These are phyloP conservation scores for Helostoma temminkii DNA, from an alignment of 2,797 vertebrate species.

Conservation along the genomic window DNA sequence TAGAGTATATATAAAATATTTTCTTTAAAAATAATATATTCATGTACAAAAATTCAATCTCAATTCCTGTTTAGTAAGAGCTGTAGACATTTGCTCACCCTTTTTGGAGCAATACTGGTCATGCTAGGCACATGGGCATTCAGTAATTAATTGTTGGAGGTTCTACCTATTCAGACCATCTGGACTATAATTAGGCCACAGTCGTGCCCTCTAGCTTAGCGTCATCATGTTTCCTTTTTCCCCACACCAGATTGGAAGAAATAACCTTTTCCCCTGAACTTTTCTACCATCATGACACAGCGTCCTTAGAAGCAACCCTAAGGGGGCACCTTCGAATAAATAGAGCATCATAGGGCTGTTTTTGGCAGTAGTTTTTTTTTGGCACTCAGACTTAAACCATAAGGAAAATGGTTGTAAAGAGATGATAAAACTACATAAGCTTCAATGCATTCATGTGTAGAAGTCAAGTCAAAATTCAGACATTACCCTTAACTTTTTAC, in stretches of 20 bases:
- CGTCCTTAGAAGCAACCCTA: slow-evolving; percentile 49
- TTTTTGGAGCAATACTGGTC: slow-evolving; percentile 23
- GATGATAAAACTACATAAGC: slow-evolving; percentile 18
- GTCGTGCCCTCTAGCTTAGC: slow-evolving; percentile 62
- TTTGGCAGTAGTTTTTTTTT: slow-evolving; percentile 33
- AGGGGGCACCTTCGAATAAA: slow-evolving; percentile 51
- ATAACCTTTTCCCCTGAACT: slow-evolving; percentile 56
- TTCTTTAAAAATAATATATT: background rate
- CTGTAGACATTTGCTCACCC: slow-evolving; percentile 12
- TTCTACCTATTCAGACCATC: slow-evolving; percentile 76
- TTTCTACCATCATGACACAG: slow-evolving; percentile 40
- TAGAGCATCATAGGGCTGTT: slow-evolving; percentile 21
- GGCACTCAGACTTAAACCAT: slow-evolving; percentile 11
- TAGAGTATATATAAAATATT: background rate
- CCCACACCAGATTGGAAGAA: slow-evolving; percentile 56
- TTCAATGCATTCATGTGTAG: background rate
- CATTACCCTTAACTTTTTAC: too few relatives aligned
- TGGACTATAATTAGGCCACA: slow-evolving; percentile 79
- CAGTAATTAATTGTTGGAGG: slow-evolving; percentile 71
- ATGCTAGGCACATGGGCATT: slow-evolving; percentile 39
- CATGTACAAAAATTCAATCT: background rate
- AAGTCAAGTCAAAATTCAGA: too few relatives aligned
- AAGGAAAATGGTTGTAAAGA: slow-evolving; percentile 21
- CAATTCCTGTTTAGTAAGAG: background rate
- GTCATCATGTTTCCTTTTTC: slow-evolving; percentile 38